Conservation (phyloP, 1,140 invertebrate genomes). For the Nephila pilipes region DNA sequence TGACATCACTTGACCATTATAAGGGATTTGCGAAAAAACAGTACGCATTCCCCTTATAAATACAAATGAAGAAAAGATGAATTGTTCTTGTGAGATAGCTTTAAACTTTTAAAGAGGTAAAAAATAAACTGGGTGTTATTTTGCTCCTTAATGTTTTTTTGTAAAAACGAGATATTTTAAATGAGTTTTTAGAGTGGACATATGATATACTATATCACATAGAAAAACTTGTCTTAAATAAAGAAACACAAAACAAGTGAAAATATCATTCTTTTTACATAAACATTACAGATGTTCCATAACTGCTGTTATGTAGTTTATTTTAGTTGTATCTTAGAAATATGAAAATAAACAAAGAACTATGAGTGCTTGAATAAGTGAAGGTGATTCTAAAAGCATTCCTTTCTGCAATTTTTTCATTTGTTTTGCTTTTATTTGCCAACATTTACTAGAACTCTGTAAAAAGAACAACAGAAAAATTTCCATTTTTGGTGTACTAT, state of each 20-base stretch:
- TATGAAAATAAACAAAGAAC: neutral
- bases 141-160: too few relatives aligned
- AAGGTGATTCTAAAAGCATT: conserved; percentile 62
- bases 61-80: too few relatives aligned
- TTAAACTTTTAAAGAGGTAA: too few relatives aligned
- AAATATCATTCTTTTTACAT: neutral
- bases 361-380: conserved; percentile 54
- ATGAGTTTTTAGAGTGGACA: too few relatives aligned
- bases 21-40: too few relatives aligned
- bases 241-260: neutral
- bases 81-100: too few relatives aligned
- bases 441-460: neutral
- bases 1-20: too few relatives aligned
- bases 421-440: conserved; percentile 21
- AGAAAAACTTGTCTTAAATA: too few relatives aligned
- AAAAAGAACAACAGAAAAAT: neutral
- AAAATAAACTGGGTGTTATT: too few relatives aligned
- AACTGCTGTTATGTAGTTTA: neutral
- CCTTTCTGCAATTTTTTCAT: conserved; percentile 45
- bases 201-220: too few relatives aligned
- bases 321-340: neutral
- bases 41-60: too few relatives aligned
- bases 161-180: too few relatives aligned
- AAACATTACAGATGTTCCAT: neutral
- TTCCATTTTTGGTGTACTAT: neutral